Base-by-base conservation (phyloP, 2,888 invertebrate genomes). In the Suillia variegata region DNA sequence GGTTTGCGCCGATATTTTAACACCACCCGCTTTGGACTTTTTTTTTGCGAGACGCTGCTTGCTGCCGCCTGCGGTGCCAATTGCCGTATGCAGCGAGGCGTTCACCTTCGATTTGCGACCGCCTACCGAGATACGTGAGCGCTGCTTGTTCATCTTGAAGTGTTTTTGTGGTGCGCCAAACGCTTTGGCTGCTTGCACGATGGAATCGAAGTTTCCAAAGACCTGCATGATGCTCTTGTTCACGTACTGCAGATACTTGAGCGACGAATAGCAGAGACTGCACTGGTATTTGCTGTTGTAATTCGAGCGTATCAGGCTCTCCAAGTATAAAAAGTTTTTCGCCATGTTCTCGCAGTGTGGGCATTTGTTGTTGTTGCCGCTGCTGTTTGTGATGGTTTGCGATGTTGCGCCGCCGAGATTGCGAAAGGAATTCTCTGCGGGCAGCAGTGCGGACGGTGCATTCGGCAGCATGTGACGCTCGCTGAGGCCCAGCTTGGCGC, bases 301-400 rank as follows among this genome's bases (percentile, higher is more conserved):
- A 48, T 77, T 75, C 54, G 71, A 66, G 2, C 77, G 77, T 45
- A 78, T 70, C 12, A 76, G 64, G 21, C 74, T 75, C 56, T 78
- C 78, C 61, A 79, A 59, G 47, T 77, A 74, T 1, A 79, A 60
- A 22, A 78, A 78, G 57, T 77, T 77, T 59, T 77, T 78, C n/a
- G 77, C 79, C 79, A 78, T 73, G 48, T 73, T 75, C 50, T 76
- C 76, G 51, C 78, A 78, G 52, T 78, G 73, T 2, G 67, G 67
- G 45, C 78, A 78, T 50, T 70, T 74, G 34, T 18, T 10, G 8
- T 59, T 57, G 55, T 56, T 63, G 2, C 50, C 6, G n/a, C 18
- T 48, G 15, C n/a, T 6, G 42, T 6, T 5, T 26, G 26, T 6
- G 6, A 26, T 26, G 42, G 18, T 17, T 5, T 42, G 17, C 10